Conservation (phyloP, 2,797 vertebrate species). For the Urosaurus nigricauda region DNA sequence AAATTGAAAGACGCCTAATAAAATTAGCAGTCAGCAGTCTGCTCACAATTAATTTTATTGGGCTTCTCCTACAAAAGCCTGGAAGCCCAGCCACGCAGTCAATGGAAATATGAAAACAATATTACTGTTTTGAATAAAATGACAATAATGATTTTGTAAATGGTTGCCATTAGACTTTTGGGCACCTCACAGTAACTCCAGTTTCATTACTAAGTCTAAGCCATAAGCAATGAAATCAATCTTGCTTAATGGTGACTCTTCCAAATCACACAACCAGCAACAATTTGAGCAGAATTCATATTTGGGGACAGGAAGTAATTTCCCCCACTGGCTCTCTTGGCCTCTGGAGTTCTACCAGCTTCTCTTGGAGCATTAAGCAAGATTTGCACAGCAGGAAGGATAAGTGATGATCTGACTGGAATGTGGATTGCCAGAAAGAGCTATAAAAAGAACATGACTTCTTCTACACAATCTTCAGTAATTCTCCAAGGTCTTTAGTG, state of each 20-base stretch:
- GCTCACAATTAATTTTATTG: neutral
- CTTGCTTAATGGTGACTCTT: rapidly evolving
- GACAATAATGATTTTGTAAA: constrained; percentile 43
- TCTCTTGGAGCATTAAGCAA: neutral
- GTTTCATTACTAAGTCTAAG: constrained; percentile 55
- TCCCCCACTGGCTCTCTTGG: neutral
- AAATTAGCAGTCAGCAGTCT: neutral
- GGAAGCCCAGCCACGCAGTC: neutral
- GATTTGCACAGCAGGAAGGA: constrained; percentile 17
- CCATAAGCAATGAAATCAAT: constrained; percentile 54
- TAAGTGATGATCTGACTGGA: rapidly evolving
- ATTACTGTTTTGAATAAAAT: constrained; percentile 57
- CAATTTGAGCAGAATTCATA: neutral
- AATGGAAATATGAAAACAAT: constrained; percentile 45
- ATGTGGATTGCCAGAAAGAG: neutral
- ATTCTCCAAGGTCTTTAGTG: neutral
- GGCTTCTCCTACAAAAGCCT: neutral
- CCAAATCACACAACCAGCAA: neutral
- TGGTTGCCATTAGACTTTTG: constrained; percentile 47
- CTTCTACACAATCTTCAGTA: neutral
- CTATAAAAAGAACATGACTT: constrained; percentile 7
- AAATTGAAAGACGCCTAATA: neutral
- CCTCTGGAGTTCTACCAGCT: constrained; percentile 16
- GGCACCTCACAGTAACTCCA: constrained; percentile 40
- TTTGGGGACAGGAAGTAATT: constrained; percentile 1